Base-by-base conservation (phyloP, 2,797 vertebrate genomes). In the Rhinoraja longicauda region DNA sequence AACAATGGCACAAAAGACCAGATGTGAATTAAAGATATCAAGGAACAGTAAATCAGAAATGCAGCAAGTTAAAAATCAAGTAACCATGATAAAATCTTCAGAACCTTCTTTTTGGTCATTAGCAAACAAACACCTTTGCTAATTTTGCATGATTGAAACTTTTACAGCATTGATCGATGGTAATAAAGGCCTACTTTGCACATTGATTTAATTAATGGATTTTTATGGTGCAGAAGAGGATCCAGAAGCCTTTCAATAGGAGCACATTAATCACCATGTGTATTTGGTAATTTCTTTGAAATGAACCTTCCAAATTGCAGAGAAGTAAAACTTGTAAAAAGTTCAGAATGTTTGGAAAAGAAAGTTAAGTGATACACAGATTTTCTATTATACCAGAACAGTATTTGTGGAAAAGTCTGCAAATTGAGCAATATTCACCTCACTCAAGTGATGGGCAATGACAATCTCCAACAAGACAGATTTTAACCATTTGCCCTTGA, bases 141-240 rank as follows among this genome's bases (percentile, higher is more conserved):
- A 75, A 75, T 67, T 73, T 75, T 92, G 90, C 5, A 88, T 88
- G n/a, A 88, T 88, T 88, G n/a, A 67, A 88, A 88, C 19, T 67
- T 59, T 88, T 88, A 24, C 59, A 92, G 70, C 24, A 29, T 67
- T 88, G 84, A 88, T 88, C 84, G 19, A 67, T 88, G 59, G n/a
- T 24, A 57, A 92, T 92, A 92, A 92, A 92, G 4, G 45, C 26
- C 26, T 8, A 92, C 73, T 72, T 73, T 39, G 53, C 45, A 92
- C 90, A 75, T 70, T 73, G 90, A 92, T 73, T 67, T 62, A 36
- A 88, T 67, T 19, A 75, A 92, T 75, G 26, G 70, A 75, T 92
- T 92, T 45, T 75, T 92, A 92, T 53, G 53, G 12, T 73, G 90
- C 6, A 4, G 39, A 6, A 73, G 90, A 36, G 4, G 39, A 53